These are phyloP conservation scores for Rutpela maculata DNA, from an alignment of 2,888 invertebrate genomes.

Conservation along the genomic window DNA sequence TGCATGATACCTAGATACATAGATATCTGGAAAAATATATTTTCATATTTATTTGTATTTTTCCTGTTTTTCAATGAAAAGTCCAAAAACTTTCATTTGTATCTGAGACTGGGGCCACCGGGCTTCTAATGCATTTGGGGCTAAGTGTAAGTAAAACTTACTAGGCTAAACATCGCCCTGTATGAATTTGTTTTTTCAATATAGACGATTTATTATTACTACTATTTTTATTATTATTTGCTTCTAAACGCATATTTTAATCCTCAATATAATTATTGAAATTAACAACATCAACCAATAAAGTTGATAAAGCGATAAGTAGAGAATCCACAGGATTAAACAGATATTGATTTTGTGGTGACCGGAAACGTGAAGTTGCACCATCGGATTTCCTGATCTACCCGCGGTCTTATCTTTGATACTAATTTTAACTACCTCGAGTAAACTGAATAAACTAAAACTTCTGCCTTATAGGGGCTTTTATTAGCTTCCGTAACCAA, in stretches of 20 bases:
- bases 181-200: no score
- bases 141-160: no score
- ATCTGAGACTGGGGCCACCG: no score
- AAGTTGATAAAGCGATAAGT: conserved; percentile 16
- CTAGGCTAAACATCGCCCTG: no score
- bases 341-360: conserved; percentile 33
- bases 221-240: no score
- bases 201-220: no score
- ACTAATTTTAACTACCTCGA: conserved; percentile 20
- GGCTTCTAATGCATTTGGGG: no score
- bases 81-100: no score
- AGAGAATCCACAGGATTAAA: conserved; percentile 34
- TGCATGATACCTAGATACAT: no score
- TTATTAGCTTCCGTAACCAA: not conserved
- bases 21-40: no score
- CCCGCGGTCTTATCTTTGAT: conserved; percentile 32
- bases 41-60: no score
- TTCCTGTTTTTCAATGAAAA: no score
- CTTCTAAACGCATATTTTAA: not conserved
- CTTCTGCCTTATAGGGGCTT: conserved; percentile 1
- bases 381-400: conserved; percentile 34
- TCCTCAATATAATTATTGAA: not conserved
- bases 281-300: conserved; percentile 19
- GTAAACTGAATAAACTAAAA: conserved; percentile 14
- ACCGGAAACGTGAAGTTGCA: conserved; percentile 33